Percentiles rank a stretch among this genome's conserved stretches.
Conservation (phyloP, 2,888 invertebrate species). For the Alviniconcha strummeri region DNA sequence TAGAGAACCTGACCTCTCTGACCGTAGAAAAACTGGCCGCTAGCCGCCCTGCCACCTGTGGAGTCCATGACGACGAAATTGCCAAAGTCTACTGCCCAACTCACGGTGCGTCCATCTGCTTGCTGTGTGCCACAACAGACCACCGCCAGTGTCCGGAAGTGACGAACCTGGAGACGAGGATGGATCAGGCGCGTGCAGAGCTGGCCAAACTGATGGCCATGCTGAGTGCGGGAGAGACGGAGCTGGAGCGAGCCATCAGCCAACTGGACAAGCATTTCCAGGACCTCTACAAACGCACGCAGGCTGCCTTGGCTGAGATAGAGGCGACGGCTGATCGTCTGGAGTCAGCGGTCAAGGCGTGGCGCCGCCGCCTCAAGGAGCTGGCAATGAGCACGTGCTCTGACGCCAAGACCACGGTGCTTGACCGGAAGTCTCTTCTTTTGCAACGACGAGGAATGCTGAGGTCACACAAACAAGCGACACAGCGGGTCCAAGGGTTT, state of each 20-base stretch:
- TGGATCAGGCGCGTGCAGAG: not conserved
- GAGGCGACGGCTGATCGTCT: not conserved
- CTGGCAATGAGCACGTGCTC: not conserved
- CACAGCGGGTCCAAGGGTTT: not conserved
- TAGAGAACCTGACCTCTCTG: constrained; percentile 11
- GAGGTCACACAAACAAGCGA: not conserved
- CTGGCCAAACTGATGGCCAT: not conserved
- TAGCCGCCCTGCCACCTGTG: not conserved
- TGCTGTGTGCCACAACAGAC: not conserved
- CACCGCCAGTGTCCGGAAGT: constrained; percentile 6
- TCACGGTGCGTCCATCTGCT: constrained; percentile 4
- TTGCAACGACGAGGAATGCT: not conserved
- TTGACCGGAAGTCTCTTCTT: not conserved
- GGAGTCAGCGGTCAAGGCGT: not conserved
- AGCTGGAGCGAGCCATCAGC: too few relatives aligned
- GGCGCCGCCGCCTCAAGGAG: not conserved
- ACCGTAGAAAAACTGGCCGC: constrained; percentile 1
- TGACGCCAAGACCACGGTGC: not conserved
- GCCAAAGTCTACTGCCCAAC: constrained; percentile 2
- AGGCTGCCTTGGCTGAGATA: not conserved
- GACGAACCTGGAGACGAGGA: not conserved
- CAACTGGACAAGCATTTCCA: too few relatives aligned
- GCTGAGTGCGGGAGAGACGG: not conserved
- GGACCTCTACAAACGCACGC: not conserved
- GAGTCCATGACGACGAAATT: not conserved